Evolutionary conservation across 2,797 vertebrate species (phyloP).

Genomic region (Eulemur mongoz): DNA sequence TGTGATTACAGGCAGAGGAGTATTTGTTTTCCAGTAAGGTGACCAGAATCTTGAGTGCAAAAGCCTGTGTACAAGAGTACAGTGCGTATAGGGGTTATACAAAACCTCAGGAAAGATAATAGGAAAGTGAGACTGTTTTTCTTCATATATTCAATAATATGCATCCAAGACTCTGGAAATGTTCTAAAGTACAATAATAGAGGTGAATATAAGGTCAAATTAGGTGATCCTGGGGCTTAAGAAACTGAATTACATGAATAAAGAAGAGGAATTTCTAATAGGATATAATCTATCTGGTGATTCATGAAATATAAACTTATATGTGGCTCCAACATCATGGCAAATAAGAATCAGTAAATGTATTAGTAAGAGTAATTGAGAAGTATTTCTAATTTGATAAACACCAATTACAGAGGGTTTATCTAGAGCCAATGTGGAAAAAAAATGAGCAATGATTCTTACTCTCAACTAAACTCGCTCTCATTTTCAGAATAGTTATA

Average conservation of each 20-base stretch:
- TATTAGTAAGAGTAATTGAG: slow-evolving; percentile 59
- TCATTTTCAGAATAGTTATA: slow-evolving; percentile 14
- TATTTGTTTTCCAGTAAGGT: slow-evolving; percentile 67
- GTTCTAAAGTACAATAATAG: background rate
- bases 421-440: background rate
- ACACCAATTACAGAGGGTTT: background rate
- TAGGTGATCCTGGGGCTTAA: slow-evolving; percentile 30
- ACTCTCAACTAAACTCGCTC: background rate
- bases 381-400: slow-evolving; percentile 61
- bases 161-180: background rate
- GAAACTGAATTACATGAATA: slow-evolving; percentile 52
- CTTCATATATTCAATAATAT: slow-evolving; percentile 38
- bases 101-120: slow-evolving; percentile 48
- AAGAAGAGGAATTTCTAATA: slow-evolving; percentile 58
- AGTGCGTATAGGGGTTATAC: background rate
- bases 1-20: slow-evolving; percentile 58
- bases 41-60: slow-evolving; percentile 53
- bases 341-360: slow-evolving; percentile 53
- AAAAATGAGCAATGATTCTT: slow-evolving; percentile 6
- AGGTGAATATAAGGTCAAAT: slow-evolving; percentile 54
- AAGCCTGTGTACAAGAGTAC: slow-evolving; percentile 29
- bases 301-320: slow-evolving; percentile 60
- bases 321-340: slow-evolving; percentile 57
- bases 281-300: slow-evolving; percentile 6
- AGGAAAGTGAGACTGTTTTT: slow-evolving; percentile 49